Base-by-base conservation (phyloP, 2,797 vertebrate species). In the Dermochelys coriacea region DNA sequence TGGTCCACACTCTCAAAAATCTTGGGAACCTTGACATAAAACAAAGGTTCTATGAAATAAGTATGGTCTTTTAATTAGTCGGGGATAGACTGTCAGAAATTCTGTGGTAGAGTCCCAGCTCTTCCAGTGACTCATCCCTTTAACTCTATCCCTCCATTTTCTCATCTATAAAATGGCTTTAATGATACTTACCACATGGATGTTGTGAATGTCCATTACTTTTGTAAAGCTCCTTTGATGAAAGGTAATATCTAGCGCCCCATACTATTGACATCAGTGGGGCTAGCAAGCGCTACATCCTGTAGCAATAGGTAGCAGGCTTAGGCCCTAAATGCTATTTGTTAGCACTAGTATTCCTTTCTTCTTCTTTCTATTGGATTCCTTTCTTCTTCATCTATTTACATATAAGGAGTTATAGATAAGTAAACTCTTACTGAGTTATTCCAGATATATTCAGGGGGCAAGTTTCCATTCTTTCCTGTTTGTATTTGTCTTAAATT, bases 391-490 rank as follows among this genome's bases (percentile, higher is more conserved):
- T 88, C 89, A 86, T 91, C 87, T 91, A 41, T 34, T 59, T 29
- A 10, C 16, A 6, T 88, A 51, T 82, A 80, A 78, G 64, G 25
- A 74, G 84, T 52, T 86, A 37, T 49, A 68, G 85, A 88, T 95
- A 37, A 84, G 52, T 90, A 88, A 64, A 27, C 82, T 95, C 89
- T 41, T 45, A 34, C 8, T 21, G 31, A 52, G 6, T 79, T 86
- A 4, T 50, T 78, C 80, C 77, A 93, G 85, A 57, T 57, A 61
- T 34, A 61, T 34, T 21, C 31, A 1, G 79, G 3, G 59, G 89
- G 87, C 89, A 97, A 94, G 95, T 97, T 98, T 97, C 94, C 83
- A 78, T 23, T 89, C 55, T 47, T 92, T 86, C 18, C 54, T 89
- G 10, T 84, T 94, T 94, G 82, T 95, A 91, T 61, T 95, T 93